Evolutionary conservation across 2,888 invertebrate genomes (phyloP).

Genomic region (Antitype chi): DNA sequence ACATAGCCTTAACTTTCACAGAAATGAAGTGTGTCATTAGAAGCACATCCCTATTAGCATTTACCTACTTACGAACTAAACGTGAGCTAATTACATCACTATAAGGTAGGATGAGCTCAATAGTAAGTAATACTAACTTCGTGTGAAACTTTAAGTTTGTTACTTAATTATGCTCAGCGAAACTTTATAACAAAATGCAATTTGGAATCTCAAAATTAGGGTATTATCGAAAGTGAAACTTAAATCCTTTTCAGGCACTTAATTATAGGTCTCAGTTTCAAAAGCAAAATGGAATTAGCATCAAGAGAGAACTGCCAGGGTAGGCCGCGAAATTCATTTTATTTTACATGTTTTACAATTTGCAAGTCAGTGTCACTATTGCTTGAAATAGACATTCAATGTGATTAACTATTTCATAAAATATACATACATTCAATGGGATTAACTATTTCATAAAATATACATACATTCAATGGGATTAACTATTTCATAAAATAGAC

Average conservation of each 20-base stretch:
- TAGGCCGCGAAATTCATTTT: too few species aligned
- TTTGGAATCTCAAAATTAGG: slow-evolving; percentile 1
- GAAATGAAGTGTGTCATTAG: not conserved
- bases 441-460: too few species aligned
- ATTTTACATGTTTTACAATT: too few species aligned
- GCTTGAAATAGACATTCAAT: too few species aligned
- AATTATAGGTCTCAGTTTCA: not conserved
- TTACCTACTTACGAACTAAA: slow-evolving; percentile 21
- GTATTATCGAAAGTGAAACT: not conserved
- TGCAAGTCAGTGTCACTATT: too few species aligned
- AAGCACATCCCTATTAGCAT: slow-evolving; percentile 8
- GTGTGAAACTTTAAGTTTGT: slow-evolving; percentile 9
- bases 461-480: too few species aligned
- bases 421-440: too few species aligned
- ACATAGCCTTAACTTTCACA: not conserved
- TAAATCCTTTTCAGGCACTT: not conserved
- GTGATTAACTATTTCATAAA: too few species aligned
- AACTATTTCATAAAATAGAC: too few species aligned
- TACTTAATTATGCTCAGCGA: not conserved
- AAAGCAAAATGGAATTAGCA: not conserved
- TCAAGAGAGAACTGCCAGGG: not conserved
- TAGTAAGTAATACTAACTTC: slow-evolving; percentile 10
- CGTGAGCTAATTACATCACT: slow-evolving; percentile 32
- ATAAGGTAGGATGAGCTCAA: slow-evolving; percentile 7
- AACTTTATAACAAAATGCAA: not conserved